Base-by-base conservation (phyloP, 2,113 vertebrate genomes). In the Peromyscus leucopus region DNA sequence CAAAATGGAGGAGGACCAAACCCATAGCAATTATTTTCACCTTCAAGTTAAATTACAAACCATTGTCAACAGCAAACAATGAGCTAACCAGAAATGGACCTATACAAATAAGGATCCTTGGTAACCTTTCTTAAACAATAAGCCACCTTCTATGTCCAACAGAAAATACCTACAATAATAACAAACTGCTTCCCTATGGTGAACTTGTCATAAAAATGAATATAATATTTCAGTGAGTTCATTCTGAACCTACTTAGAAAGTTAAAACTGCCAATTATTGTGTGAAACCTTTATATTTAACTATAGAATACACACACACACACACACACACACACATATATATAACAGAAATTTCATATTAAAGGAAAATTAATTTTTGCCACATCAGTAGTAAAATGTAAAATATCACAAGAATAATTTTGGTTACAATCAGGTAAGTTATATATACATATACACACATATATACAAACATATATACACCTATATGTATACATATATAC, bases 371-470 rank as follows among this genome's bases (percentile, higher is more conserved):
- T 3, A 28, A 5, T 55, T 72, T 69, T 84, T 87, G 65, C 9
- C 61, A 76, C 1, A 8, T 78, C 48, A 95, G 1, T 17, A 24
- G 15, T 71, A 15, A 21, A 89, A 89, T 80, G 6, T 39, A 94
- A 96, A 98, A 46, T 76, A 85, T 24, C 75, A 19, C 11, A 90
- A 76, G 16, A 92, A 76, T 21, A 51, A 51, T 51, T 63, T 82
- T 55, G 84, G 63, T 80, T 90, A 88, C 16, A 93, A 91, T 76
- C 16, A 91, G 83, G 31, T 28, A 63, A 75, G 59, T 79, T 94
- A 84, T 42, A 42, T 42, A 42, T 42, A 42, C 42, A 42, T 48
- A 33, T 26, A 28, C 2, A 65, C 11, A 79, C 16, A 76, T 4
- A 39, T 21, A 76, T 5, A 76, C 2, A 79, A 42, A 42, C 17